Evolutionary conservation across 2,888 invertebrate genomes (phyloP).

Genomic region (Empis livida): DNA sequence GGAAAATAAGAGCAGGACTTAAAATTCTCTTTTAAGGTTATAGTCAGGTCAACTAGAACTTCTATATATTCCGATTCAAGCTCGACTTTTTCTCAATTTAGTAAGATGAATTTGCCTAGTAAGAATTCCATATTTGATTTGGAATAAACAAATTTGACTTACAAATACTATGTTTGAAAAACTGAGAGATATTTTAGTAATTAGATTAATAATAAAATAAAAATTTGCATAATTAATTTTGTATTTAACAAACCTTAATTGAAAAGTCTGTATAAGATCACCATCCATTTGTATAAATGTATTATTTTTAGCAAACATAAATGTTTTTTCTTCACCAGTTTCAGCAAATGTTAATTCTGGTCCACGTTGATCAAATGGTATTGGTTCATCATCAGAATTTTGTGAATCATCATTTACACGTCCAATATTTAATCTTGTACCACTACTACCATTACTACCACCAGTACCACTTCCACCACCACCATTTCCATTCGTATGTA

Average conservation of each 20-base stretch:
- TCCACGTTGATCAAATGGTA: conserved; percentile 62
- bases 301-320: conserved; percentile 83
- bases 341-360: conserved; percentile 73
- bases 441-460: not conserved
- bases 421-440: not conserved
- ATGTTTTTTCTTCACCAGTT: conserved; percentile 72
- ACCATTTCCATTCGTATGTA: conserved; percentile 1
- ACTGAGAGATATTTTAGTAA: no score
- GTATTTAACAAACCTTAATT: conserved; percentile 58
- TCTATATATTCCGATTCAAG: no score
- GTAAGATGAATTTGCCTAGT: no score
- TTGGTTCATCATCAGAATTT: conserved; percentile 37
- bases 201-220: no score
- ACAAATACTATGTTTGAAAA: no score
- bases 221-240: not conserved
- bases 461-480: not conserved
- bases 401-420: conserved; percentile 17
- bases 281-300: conserved; percentile 85
- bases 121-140: no score
- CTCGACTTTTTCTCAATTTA: no score
- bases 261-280: conserved; percentile 80
- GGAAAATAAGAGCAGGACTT: no score
- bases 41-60: no score
- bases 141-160: no score
- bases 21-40: no score